Base-by-base conservation (phyloP, 2,113 vertebrate genomes). In the Crotalus horridus region DNA sequence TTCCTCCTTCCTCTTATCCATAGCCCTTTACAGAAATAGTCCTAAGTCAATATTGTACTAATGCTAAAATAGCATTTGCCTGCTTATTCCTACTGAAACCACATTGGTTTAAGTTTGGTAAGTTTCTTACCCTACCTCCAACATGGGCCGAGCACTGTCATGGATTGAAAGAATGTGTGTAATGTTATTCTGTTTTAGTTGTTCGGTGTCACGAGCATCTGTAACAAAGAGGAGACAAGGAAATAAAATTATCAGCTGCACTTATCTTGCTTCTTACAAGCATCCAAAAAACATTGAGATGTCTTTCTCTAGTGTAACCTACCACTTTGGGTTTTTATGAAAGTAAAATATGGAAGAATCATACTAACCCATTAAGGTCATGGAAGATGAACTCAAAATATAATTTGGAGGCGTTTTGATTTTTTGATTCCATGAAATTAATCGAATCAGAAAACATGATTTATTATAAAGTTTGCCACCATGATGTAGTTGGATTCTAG, bases 131-230 rank as follows among this genome's bases (percentile, higher is more conserved):
- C 98, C 98, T 97, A 99, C 99, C 98, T 98, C 98, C 2, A 99
- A 94, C 96, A 99, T 97, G 3, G 99, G 99, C 26, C 98, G 97
- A 39, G 99, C 99, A 54, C 98, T 99, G 95, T 99, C 98, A 21
- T 99, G 98, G 94, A 99, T 98, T 81, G 99, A 98, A 90, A 99
- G 97, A 96, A 99, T 98, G 94, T 99, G 99, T 0, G 99, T 99
- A 95, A 99, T 98, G 96, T 99, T 99, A 97, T 99, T 99, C 95
- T 97, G 98, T 93, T 98, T 98, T 95, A 99, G 90, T 29, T 99
- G 98, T 91, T 99, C 99, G 91, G 98, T 95, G 94, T 99, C 98
- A 96, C 98, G 97, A 88, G 99, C 98, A 97, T 99, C 99, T 99
- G 96, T 1, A 13, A 94, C 33, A 95, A 91, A 96, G 87, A 93